Evolutionary conservation across 2,888 invertebrate genomes (phyloP).

Genomic region (Schizotus pectinicornis): DNA sequence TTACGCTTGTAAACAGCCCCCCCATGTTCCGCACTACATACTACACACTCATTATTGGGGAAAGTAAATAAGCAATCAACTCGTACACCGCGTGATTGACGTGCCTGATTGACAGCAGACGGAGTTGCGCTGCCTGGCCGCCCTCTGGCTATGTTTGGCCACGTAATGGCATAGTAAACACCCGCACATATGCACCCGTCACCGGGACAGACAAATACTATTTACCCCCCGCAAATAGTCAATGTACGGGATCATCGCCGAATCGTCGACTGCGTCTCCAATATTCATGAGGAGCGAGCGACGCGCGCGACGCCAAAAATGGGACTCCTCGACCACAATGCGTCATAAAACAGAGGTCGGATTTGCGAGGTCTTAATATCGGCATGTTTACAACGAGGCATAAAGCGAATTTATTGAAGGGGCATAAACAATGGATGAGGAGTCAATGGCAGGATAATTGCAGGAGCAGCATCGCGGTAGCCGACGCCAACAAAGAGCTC

Average conservation of each 20-base stretch:
- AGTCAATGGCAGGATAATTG: no score
- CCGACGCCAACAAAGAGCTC: no score
- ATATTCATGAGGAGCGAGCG: not conserved
- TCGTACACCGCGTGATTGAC: slow-evolving; percentile 51
- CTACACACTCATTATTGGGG: slow-evolving; percentile 46
- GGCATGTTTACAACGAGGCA: slow-evolving; percentile 22
- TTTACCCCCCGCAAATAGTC: slow-evolving; percentile 28
- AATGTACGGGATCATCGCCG: not conserved
- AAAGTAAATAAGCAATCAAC: slow-evolving; percentile 52
- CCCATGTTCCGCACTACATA: slow-evolving; percentile 23
- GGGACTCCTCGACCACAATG: not conserved
- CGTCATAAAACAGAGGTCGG: slow-evolving; percentile 9
- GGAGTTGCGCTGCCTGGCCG: slow-evolving; percentile 46
- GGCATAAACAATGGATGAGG: slow-evolving; percentile 20
- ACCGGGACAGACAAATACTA: slow-evolving; percentile 36
- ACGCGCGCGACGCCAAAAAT: not conserved
- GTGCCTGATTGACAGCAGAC: slow-evolving; percentile 45
- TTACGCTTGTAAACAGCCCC: slow-evolving; percentile 38
- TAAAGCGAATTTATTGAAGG: slow-evolving; percentile 21
- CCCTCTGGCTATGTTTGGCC: slow-evolving; percentile 53
- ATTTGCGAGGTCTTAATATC: slow-evolving; percentile 13
- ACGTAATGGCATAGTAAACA: slow-evolving; percentile 56
- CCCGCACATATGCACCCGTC: slow-evolving; percentile 44
- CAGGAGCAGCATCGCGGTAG: no score
- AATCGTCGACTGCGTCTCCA: not conserved